Base-by-base conservation (phyloP, 1,140 invertebrate species). In the Leguminivora glycinivorella region DNA sequence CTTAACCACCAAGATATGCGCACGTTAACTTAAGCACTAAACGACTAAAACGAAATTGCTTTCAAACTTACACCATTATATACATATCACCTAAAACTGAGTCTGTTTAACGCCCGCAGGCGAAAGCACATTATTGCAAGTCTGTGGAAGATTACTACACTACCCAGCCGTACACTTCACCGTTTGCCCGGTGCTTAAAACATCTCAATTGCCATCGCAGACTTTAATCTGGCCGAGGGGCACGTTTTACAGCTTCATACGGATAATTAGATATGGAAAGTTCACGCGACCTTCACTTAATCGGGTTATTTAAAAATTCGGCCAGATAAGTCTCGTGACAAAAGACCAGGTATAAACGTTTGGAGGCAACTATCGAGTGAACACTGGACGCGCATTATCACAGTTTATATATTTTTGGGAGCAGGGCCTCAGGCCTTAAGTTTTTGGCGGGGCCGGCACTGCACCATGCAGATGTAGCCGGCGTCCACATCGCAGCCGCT, bases 401-500 rank as follows among this genome's bases (percentile, higher is more conserved):
- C 89, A 91, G 89, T 88, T 90, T 82, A 78, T 75, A 72, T 71
- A 78, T 80, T 73, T 68, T 68, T 69, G 75, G 40, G 56, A 38
- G 17, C 29, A 26, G 60, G 24, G 75, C 73, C 77, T 89, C 84
- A 90, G 74, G 84, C 89, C 80, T 90, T 90, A 63, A 87, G 83
- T 80, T 91, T 90, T 67, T 87, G 83, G 66, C 89, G 83, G 17
- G 93, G 93, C 80, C 93, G 88, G 85, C 93, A 94, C 76, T 96
- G 95, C 78, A 95, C 94, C 85, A 96, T 93, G 91, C 96, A 97
- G 83, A 96, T 94, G 90, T 98, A 98, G 75, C 97, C 97, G 75
- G 96, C 96, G 93, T 95, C 96, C 88, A 97, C 95, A 91, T 98
- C 97, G 93, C 96, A 96, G 82, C 97, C 97, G 93, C 96, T 97